Conservation (phyloP, 1,140 invertebrate genomes). For the Thaumatotibia leucotreta region DNA sequence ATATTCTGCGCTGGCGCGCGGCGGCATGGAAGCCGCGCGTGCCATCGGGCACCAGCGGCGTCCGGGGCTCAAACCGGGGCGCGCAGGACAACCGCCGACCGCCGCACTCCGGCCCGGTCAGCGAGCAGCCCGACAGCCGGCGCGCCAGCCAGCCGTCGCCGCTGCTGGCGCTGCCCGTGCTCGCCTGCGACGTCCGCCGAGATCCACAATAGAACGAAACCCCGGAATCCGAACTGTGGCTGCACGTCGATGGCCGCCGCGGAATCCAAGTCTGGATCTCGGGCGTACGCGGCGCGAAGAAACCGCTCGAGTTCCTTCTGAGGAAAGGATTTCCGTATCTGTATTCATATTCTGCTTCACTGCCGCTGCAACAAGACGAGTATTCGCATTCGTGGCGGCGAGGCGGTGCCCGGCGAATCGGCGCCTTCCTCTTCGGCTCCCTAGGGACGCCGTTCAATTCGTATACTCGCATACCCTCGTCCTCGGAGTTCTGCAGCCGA, state of each 20-base stretch:
- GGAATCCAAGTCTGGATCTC: slow-evolving; percentile 81
- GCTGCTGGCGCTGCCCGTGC: slow-evolving; percentile 77
- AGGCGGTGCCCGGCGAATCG: slow-evolving; percentile 61
- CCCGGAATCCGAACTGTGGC: slow-evolving; percentile 73
- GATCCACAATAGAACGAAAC: slow-evolving; percentile 79
- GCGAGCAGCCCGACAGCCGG: slow-evolving; percentile 74
- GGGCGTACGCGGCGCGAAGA: slow-evolving; percentile 73
- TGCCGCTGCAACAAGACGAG: slow-evolving; percentile 82
- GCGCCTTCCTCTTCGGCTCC: slow-evolving; percentile 77
- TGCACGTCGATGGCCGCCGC: slow-evolving; percentile 78
- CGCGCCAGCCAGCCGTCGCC: slow-evolving; percentile 75
- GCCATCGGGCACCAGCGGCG: slow-evolving; percentile 90
- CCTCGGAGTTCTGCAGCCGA: slow-evolving; percentile 75
- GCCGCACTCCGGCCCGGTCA: slow-evolving; percentile 76
- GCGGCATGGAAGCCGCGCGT: slow-evolving; percentile 85
- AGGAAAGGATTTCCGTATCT: slow-evolving; percentile 74
- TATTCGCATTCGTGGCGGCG: slow-evolving; percentile 70
- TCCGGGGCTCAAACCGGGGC: slow-evolving; percentile 77
- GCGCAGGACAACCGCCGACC: slow-evolving; percentile 73
- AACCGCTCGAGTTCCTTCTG: slow-evolving; percentile 78
- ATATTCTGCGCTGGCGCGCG: slow-evolving; percentile 71
- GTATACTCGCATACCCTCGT: slow-evolving; percentile 75
- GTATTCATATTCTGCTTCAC: slow-evolving; percentile 80
- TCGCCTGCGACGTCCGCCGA: slow-evolving; percentile 76
- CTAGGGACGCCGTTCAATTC: slow-evolving; percentile 78